phyloP scores from a whole-genome alignment of 2,113 vertebrate genomes.

The Parotia lawesii region DNA sequence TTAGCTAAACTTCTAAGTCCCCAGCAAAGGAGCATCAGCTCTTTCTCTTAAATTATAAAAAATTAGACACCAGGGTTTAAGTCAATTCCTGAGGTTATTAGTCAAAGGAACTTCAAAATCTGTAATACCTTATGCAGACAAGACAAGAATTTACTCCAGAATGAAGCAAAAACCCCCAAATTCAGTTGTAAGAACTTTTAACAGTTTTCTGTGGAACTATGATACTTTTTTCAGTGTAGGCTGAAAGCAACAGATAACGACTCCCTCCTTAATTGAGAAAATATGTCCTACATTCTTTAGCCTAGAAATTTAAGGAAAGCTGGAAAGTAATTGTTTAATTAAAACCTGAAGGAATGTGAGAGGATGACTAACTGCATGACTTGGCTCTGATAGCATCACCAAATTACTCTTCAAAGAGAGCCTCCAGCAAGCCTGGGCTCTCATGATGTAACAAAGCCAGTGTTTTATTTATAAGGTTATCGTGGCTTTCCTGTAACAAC shows the following conservation, averaged over 20 bases:
- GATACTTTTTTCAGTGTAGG: not conserved
- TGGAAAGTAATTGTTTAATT: conserved; percentile 31
- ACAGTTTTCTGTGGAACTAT: not conserved
- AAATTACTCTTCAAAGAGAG: not conserved
- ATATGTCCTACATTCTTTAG: not conserved
- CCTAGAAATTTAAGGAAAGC: conserved; percentile 9
- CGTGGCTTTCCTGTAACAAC: not conserved
- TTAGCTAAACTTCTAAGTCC: not conserved
- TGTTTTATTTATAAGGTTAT: conserved; percentile 32
- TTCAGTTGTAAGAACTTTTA: not conserved
- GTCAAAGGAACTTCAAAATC: not conserved
- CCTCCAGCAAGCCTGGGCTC: not conserved
- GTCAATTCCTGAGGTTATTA: not conserved
- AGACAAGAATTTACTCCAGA: not conserved
- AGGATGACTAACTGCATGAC: not conserved
- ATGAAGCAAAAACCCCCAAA: not conserved
- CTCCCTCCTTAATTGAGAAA: not conserved
- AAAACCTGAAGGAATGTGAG: not conserved
- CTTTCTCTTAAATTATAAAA: not conserved
- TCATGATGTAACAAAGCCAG: not conserved
- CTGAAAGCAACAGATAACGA: not conserved
- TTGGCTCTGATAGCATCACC: not conserved
- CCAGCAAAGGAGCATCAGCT: not conserved
- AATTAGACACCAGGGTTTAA: not conserved
- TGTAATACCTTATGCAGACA: not conserved